Evolutionary conservation across 2,113 vertebrate species (phyloP), one percentile per base, ranked within the genome.

Genomic region (Apistogramma diplotaenia): DNA sequence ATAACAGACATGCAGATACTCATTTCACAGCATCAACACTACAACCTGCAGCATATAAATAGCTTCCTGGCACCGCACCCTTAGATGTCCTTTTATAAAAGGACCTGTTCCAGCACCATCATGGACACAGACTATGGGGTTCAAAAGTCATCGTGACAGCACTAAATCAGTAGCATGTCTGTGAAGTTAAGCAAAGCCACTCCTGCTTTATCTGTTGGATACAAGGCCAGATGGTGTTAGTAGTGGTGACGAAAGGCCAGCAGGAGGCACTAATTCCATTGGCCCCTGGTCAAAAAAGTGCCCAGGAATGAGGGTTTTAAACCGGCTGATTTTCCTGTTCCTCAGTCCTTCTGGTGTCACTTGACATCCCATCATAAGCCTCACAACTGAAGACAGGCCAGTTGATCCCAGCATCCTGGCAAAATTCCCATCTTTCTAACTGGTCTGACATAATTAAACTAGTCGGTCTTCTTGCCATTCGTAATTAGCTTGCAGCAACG

Each of bases 261-360:
- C 90, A 91, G 89, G 90, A 88, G 86, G 87, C 87, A 86, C 89
- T 87, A 85, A 90, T 78, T 86, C 81, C 57, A 70, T 83, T 89
- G 86, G 86, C 86, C 81, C 65, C 57, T 13, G 35, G 72, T 78
- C 74, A 88, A 59, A 84, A 65, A 55, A 54, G 43, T 55, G 55
- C 53, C 76, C 5, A 78, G 65, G 72, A 65, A 46, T 25, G 43
- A 59, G 51, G 21, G 75, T 55, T 71, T 67, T 75, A 13, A 73
- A 49, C 29, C 23, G 61, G 21, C 23, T 11, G 46, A 27, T 65
- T 56, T 65, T 54, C 33, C 57, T 61, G 9, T 2, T 46, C 18
- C 7, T 1, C 11, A 55, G 27, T 85, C 13, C 12, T 21, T 55
- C 25, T 16, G 25, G 43, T 62, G 70, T 81, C 40, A 72, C n/a